phyloP scores from a whole-genome alignment of 2,113 vertebrate species.

The Tragelaphus strepsiceros region DNA sequence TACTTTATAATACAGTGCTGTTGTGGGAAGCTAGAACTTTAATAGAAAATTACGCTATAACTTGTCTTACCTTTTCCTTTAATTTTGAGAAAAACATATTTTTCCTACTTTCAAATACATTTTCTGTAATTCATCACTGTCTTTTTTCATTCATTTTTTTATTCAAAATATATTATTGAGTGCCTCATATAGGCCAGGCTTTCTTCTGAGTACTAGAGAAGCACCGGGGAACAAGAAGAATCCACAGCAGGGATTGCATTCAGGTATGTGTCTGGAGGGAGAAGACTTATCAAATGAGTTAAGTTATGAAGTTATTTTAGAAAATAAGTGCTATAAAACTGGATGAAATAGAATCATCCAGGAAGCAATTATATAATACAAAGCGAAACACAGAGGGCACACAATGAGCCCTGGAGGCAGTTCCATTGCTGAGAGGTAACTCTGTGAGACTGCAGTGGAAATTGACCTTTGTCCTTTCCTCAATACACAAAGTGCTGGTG shows the following conservation, averaged over 20 bases:
- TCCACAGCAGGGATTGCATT: background rate
- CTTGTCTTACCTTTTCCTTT: background rate
- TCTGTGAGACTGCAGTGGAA: background rate
- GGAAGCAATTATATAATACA: background rate
- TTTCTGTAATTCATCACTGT: background rate
- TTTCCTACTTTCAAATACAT: background rate
- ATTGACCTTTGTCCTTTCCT: background rate
- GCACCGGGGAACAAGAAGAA: background rate
- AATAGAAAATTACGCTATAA: background rate
- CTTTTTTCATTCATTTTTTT: background rate
- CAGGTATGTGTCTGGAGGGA: background rate
- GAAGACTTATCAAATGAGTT: background rate
- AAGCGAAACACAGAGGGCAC: rapidly evolving
- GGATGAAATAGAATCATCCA: background rate
- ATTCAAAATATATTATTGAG: background rate
- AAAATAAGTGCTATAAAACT: background rate
- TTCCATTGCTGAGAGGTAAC: background rate
- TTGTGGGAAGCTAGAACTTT: background rate
- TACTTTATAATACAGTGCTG: background rate
- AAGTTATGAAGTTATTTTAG: background rate
- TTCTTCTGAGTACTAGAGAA: background rate
- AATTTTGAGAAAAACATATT: background rate
- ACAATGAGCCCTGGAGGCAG: background rate
- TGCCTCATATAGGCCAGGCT: background rate
- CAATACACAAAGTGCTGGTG: background rate